These are phyloP conservation scores for Spisula solida DNA, from an alignment of 2,888 invertebrate genomes.

Conservation along the genomic window DNA sequence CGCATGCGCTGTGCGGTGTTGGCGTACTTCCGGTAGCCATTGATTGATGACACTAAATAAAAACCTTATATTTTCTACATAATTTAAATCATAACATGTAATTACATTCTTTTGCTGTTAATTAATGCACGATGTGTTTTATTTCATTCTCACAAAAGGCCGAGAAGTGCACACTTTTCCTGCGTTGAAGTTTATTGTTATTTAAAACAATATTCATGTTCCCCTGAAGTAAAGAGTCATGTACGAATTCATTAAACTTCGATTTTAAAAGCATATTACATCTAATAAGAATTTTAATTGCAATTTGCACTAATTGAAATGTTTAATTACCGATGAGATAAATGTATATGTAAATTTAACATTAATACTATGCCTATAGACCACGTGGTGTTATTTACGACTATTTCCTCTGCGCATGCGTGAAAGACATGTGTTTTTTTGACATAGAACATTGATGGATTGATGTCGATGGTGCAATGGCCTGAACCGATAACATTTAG, in stretches of 20 bases:
- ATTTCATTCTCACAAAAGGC: neutral
- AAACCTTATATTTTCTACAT: no score
- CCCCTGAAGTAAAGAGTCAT: neutral
- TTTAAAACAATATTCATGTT: neutral
- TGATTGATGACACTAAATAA: no score
- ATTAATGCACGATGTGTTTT: neutral
- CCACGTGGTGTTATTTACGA: neutral
- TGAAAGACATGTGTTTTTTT: neutral
- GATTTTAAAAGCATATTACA: neutral
- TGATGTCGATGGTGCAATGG: neutral
- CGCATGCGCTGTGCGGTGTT: no score
- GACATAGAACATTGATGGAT: neutral
- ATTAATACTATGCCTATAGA: neutral
- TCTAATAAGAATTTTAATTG: neutral
- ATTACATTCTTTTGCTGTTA: neutral
- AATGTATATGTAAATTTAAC: slow-evolving; percentile 11
- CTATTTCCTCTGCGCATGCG: neutral
- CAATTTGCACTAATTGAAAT: neutral
- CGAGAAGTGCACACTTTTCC: neutral
- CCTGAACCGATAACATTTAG: neutral
- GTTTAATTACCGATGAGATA: neutral
- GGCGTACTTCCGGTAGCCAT: no score
- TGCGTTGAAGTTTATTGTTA: neutral
- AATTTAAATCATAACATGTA: neutral
- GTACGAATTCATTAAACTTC: slow-evolving; percentile 9